Evolutionary conservation across 1,140 invertebrate genomes (phyloP), one percentile per base, ranked within the genome.

Genomic region (Drosophila orosa): DNA sequence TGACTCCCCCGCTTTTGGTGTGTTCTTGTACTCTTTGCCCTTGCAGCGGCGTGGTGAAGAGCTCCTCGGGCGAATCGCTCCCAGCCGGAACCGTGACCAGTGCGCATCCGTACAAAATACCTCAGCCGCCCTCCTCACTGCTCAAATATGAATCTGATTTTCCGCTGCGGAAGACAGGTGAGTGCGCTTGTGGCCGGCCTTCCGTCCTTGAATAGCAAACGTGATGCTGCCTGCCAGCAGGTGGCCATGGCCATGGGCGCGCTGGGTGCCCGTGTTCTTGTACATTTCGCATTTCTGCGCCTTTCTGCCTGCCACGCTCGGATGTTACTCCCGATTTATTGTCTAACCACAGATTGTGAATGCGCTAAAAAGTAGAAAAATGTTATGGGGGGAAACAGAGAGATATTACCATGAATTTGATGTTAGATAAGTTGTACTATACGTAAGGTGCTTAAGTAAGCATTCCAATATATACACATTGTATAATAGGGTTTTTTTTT

Each of bases 161-260:
- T 92, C 98, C 98, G 45, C 94, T 99, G 3, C 92, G 98, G 74
- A 99, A 98, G 95, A 98, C 98, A 94, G 98, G 97, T 98, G 94
- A 92, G 92, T 83, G 33, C n/a, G 3, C 6, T 5, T 19, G 42
- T 15, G 12, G 12, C 7, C 17, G 13, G 7, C 22, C n/a, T 45
- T n/a, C 9, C 12, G 39, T 15, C 56, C 27, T 31, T 24, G 35
- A 24, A 17, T 62, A 60, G 17, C 13, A 33, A 59, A 35, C 19
- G 31, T 15, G 29, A 35, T 54, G 50, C 50, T 13, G 25, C 25
- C 8, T 12, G 31, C 35, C 59, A 27, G 33, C 50, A 62, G 50
- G 33, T 61, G 59, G 59, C 29, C 12, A 25, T n/a, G 44, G 24
- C 12, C 22, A 19, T 25, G n/a, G 29, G 22, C 48, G 3, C 7